These are phyloP conservation scores for Ormyrus pomaceus DNA, from an alignment of 2,888 invertebrate species.

Conservation along the genomic window DNA sequence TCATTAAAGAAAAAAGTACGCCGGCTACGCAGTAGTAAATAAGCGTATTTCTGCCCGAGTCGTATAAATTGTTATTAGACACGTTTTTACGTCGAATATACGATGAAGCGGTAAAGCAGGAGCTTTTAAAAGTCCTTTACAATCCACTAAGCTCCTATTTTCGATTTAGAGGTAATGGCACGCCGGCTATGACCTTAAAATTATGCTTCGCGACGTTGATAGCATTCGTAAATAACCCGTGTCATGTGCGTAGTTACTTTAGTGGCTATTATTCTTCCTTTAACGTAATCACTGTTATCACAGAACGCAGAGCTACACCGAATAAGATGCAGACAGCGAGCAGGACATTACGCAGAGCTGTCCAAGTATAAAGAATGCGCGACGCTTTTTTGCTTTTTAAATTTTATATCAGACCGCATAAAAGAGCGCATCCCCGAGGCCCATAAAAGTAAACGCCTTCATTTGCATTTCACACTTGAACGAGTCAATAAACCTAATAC, in stretches of 20 bases:
- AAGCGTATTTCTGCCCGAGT: neutral
- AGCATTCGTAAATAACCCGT: constrained; percentile 52
- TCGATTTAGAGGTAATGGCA: constrained; percentile 49
- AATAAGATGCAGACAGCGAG: neutral
- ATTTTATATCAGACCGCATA: constrained; percentile 15
- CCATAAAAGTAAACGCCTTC: constrained; percentile 23
- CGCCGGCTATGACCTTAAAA: constrained; percentile 43
- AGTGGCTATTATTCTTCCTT: constrained; percentile 55
- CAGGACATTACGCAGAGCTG: neutral
- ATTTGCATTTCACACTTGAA: constrained; percentile 9
- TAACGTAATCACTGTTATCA: constrained; percentile 51
- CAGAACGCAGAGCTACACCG: neutral
- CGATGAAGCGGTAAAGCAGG: constrained; percentile 6
- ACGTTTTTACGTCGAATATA: neutral
- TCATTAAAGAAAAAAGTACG: neutral
- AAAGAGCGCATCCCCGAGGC: neutral
- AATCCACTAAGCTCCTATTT: constrained; percentile 44
- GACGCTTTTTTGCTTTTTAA: constrained; percentile 1
- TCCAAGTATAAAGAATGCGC: neutral
- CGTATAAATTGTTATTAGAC: constrained; percentile 7
- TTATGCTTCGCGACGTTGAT: constrained; percentile 48
- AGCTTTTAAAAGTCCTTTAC: constrained; percentile 47
- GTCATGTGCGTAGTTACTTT: constrained; percentile 43
- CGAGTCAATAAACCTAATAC: no score
- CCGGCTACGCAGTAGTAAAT: neutral